Evolutionary conservation across 1,140 invertebrate species (phyloP), one percentile per base, ranked within the genome.

Genomic region (Bemisia tabaci): DNA sequence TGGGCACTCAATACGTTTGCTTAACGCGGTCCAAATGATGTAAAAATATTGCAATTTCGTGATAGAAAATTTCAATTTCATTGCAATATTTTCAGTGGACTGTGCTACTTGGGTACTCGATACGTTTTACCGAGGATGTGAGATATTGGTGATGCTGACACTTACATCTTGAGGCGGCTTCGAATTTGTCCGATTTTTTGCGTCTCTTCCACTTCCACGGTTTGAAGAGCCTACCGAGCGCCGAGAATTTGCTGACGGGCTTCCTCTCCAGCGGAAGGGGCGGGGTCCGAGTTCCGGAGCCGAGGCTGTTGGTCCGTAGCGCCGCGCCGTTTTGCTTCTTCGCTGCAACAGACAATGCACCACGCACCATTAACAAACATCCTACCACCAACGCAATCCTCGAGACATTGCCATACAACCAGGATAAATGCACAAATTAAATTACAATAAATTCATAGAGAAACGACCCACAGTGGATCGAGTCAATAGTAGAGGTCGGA

Each of bases 181-280:
- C 94, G 75, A 97, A 94, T 79, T 95, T 95, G 76, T 98, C 94
- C 66, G 92, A 95, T 83, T 97, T 97, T 85, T 96, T 95, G 90
- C 95, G 96, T 79, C 94, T 85, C 81, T 95, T 94, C 95, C 95
- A 98, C 79, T 97, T 97, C 95, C 95, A 97, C 2, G 95, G 95
- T 81, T 96, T 96, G 78, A 98, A 95, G 73, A 97, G 85, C 80
- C 92, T 88, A 71, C 94, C 93, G 74, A 98, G 83, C 61, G 91
- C 90, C 33, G 93, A 91, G 77, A 97, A 89, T 78, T 94, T 94
- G 74, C 92, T 94, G 33, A 63, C 63, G 59, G 58, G 62, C 78
- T 94, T 95, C 70, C 90, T 84, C 79, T 90, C 91, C 67, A 87
- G 83, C 48, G 66, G 68, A 58, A 69, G 63, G 70, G 87, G 86